phyloP scores from a whole-genome alignment of 2,888 invertebrate genomes.

The Dasypogon diadema region DNA sequence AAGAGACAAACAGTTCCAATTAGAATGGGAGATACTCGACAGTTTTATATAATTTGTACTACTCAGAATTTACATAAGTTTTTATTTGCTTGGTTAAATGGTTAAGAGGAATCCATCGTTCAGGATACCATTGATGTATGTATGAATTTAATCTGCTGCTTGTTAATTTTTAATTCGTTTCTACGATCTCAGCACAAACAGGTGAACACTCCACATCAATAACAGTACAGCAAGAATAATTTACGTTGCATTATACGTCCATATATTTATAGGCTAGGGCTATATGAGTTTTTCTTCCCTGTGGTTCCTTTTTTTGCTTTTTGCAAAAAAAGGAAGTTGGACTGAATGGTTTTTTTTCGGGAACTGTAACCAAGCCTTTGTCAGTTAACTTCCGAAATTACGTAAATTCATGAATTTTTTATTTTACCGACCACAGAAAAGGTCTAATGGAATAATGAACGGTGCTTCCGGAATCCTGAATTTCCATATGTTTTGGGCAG shows the following conservation, averaged over 20 bases:
- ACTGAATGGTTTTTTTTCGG: conserved; percentile 35
- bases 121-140: conserved; percentile 11
- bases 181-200: conserved; percentile 35
- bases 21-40: too few species aligned
- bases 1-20: too few species aligned
- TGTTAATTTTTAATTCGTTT: conserved; percentile 40
- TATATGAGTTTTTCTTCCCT: conserved; percentile 17
- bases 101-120: conserved; percentile 1
- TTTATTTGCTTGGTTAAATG: neutral
- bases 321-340: conserved; percentile 27
- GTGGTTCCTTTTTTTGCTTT: neutral
- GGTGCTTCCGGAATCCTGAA: conserved; percentile 16
- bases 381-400: conserved; percentile 47
- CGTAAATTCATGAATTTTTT: conserved; percentile 47
- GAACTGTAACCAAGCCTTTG: conserved; percentile 37
- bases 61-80: too few species aligned
- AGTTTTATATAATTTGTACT: too few species aligned
- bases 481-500: conserved; percentile 7
- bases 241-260: conserved; percentile 26
- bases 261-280: conserved; percentile 18
- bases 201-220: conserved; percentile 35
- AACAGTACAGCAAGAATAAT: conserved; percentile 29
- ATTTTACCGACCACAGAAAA: conserved; percentile 44
- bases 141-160: conserved; percentile 39
- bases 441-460: conserved; percentile 48